Evolutionary conservation across 2,888 invertebrate genomes (phyloP).

Genomic region (Drosophila kuntzei): DNA sequence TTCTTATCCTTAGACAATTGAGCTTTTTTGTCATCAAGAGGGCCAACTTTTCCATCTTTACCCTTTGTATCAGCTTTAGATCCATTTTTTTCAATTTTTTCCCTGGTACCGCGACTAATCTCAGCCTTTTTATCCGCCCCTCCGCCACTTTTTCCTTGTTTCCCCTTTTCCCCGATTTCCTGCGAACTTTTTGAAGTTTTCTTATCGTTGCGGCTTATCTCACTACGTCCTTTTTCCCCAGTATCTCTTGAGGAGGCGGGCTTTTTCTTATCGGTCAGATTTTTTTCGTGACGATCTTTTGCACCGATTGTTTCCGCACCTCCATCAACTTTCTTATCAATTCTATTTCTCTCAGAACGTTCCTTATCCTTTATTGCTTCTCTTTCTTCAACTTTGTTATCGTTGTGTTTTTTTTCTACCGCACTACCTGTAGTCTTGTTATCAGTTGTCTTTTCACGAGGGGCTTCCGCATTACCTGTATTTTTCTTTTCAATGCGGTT

Average conservation of each 20-base stretch:
- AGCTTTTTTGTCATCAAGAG: not conserved
- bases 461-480: not conserved
- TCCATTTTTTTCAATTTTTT: not conserved
- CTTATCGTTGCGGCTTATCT: slow-evolving; percentile 16
- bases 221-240: not conserved
- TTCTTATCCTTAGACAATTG: not conserved
- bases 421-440: no score
- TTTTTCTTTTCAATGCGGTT: not conserved
- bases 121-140: slow-evolving; percentile 1
- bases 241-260: not conserved
- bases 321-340: not conserved
- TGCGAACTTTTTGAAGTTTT: not conserved
- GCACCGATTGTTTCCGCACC: not conserved
- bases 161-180: not conserved
- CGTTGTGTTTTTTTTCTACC: not conserved
- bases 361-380: not conserved
- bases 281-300: not conserved
- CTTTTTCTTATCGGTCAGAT: not conserved
- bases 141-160: slow-evolving; percentile 4
- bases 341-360: not conserved
- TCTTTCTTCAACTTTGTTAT: not conserved
- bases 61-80: not conserved
- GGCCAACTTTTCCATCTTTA: not conserved
- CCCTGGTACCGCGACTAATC: not conserved
- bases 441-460: not conserved